phyloP scores from a whole-genome alignment of 2,888 invertebrate genomes.

The Aphrophora alni region DNA sequence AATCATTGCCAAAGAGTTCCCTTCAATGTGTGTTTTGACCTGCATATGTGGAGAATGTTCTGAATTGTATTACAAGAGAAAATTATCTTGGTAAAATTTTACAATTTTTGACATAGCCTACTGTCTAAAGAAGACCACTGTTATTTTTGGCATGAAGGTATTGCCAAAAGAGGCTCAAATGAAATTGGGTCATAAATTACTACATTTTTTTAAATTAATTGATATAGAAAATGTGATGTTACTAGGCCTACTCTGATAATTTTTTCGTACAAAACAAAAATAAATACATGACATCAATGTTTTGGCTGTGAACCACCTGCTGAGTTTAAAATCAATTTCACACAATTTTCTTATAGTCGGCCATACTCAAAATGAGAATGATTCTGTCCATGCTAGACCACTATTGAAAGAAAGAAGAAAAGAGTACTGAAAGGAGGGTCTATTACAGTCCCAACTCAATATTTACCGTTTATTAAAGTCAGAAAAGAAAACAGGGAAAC shows the following conservation, averaged over 20 bases:
- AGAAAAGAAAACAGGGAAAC: conserved; percentile 6
- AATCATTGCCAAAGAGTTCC: too few relatives aligned
- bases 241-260: conserved; percentile 7
- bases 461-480: conserved; percentile 6
- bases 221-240: background rate
- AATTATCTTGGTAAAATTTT: conserved; percentile 21
- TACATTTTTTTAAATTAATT: background rate
- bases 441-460: conserved; percentile 14
- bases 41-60: background rate
- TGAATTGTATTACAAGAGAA: conserved; percentile 13
- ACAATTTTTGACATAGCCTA: conserved; percentile 9
- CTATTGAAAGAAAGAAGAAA: conserved; percentile 6
- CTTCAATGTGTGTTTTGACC: background rate
- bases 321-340: background rate
- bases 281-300: background rate
- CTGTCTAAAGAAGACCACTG: conserved; percentile 7
- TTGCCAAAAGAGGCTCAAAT: conserved; percentile 20
- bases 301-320: background rate
- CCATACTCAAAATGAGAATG: conserved; percentile 15
- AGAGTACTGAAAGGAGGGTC: conserved; percentile 13
- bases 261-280: conserved; percentile 11
- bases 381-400: conserved; percentile 4
- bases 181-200: conserved; percentile 11
- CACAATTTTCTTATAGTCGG: conserved; percentile 10
- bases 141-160: conserved; percentile 12